These are phyloP conservation scores for Drepana arcuata DNA, from an alignment of 1,140 invertebrate species.

Conservation along the genomic window DNA sequence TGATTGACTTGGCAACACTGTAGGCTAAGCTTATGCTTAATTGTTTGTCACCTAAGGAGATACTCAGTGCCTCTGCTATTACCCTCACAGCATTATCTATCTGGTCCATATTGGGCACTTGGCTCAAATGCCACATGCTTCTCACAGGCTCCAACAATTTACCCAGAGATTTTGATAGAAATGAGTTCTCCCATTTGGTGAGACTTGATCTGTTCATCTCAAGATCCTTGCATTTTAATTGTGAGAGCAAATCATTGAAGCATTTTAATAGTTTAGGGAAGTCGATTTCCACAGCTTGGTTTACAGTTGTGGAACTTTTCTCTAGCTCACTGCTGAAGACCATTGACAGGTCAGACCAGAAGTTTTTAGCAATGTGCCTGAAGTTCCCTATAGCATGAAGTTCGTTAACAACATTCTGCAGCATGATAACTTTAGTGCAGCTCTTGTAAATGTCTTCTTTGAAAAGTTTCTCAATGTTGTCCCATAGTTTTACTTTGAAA, in stretches of 20 bases:
- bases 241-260: slow-evolving; percentile 71
- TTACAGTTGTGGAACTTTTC: slow-evolving; percentile 79
- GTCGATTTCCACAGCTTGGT: slow-evolving; percentile 90
- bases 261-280: slow-evolving; percentile 87
- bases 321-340: slow-evolving; percentile 69
- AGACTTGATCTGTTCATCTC: slow-evolving; percentile 67
- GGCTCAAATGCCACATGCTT: slow-evolving; percentile 78
- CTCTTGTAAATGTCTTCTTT: slow-evolving; percentile 50
- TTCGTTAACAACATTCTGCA: slow-evolving; percentile 71
- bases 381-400: slow-evolving; percentile 69
- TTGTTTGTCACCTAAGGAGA: slow-evolving; percentile 65
- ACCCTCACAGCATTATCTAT: slow-evolving; percentile 64
- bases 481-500: slow-evolving; percentile 66
- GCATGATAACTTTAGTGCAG: slow-evolving; percentile 68
- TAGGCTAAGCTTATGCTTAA: slow-evolving; percentile 62
- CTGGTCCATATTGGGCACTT: slow-evolving; percentile 60
- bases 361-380: slow-evolving; percentile 65
- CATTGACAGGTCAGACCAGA: slow-evolving; percentile 68
- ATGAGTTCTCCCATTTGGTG: slow-evolving; percentile 89
- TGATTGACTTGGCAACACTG: slow-evolving; percentile 67
- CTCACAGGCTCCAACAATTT: slow-evolving; percentile 89
- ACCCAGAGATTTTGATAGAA: slow-evolving; percentile 87
- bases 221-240: slow-evolving; percentile 71
- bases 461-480: slow-evolving; percentile 67
- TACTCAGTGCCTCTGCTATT: slow-evolving; percentile 58